Conservation (phyloP, 2,797 vertebrate species). For the Crenuchus spilurus region DNA sequence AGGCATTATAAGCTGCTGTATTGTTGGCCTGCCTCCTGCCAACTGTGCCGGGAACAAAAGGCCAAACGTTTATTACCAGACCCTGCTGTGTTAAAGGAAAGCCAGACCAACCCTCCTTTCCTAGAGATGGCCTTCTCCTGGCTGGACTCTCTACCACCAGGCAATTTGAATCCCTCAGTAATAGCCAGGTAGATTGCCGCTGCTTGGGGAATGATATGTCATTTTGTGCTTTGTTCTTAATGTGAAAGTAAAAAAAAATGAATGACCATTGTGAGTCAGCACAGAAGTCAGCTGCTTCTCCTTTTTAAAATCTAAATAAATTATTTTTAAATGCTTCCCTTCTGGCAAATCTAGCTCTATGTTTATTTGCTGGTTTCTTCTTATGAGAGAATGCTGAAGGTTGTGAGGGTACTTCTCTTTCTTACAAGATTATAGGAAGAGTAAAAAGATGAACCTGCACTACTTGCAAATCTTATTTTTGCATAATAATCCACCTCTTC, state of each 20-base stretch:
- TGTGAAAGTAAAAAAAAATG: slow-evolving; percentile 27
- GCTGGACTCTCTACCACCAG: slow-evolving; percentile 39
- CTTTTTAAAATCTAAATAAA: slow-evolving; percentile 28
- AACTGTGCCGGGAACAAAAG: slow-evolving; percentile 91
- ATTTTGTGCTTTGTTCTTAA: slow-evolving; percentile 38
- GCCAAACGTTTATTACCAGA: slow-evolving; percentile 90
- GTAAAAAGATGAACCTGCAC: neutral
- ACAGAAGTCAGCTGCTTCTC: slow-evolving; percentile 21
- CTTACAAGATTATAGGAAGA: neutral
- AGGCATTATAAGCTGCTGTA: slow-evolving; percentile 88
- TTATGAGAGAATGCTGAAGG: neutral
- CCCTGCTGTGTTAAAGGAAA: slow-evolving; percentile 93
- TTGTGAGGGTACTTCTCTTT: slow-evolving; percentile 12
- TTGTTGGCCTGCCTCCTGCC: slow-evolving; percentile 92
- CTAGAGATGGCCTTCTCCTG: slow-evolving; percentile 59
- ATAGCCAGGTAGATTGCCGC: slow-evolving; percentile 51
- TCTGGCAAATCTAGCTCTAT: slow-evolving; percentile 9
- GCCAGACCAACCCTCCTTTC: slow-evolving; percentile 83
- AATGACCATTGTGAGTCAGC: slow-evolving; percentile 27
- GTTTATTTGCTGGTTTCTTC: neutral
- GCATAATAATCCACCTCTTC: neutral
- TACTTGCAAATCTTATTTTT: slow-evolving; percentile 27
- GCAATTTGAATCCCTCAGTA: slow-evolving; percentile 33
- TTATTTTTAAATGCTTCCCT: neutral
- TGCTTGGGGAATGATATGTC: slow-evolving; percentile 17